Base-by-base conservation (phyloP, 2,797 vertebrate genomes). In the Takifugu ocellatus region DNA sequence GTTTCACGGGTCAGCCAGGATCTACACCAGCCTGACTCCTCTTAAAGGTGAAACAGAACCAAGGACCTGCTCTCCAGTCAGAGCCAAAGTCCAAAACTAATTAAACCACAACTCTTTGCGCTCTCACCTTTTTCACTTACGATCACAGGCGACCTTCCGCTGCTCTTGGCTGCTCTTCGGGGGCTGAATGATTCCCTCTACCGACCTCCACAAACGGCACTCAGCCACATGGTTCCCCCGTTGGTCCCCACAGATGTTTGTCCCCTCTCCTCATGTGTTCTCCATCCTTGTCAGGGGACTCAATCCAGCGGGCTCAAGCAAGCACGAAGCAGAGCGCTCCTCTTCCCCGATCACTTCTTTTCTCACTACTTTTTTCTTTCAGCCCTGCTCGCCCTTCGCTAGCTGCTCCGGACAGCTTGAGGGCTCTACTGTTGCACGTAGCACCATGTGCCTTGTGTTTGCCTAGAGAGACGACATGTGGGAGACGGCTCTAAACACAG, bases 171-270 rank as follows among this genome's bases (percentile, higher is more conserved):
- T 45, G 52, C 45, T 25, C 45, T 81, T 70, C 43, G 59, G 63
- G 63, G 61, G 51, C 49, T 39, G 17, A 16, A 56, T 17, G 66
- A 74, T 55, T 59, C 68, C 70, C 62, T 69, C 29, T 54, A 78
- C 59, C 86, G 77, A 79, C 25, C 72, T 76, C 78, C 78, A 72
- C 73, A 63, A 86, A 87, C 74, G 87, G 88, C 76, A 76, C 61
- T 72, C 63, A 69, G 71, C 67, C 62, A 56, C 78, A 83, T 87
- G 21, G 33, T 62, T 27, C 53, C 65, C 33, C 51, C 8, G 17
- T 27, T 50, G 29, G 25, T 66, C 21, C 59, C 70, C 14, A 1
- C 47, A 33, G 54, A 44, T 57, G 43, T 65, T 26, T 1, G 17
- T 67, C 51, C 25, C 25, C 59, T 33, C 16, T 46, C 43, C 43